Conservation (phyloP, 1,140 invertebrate genomes). For the Danaus melanippus region DNA sequence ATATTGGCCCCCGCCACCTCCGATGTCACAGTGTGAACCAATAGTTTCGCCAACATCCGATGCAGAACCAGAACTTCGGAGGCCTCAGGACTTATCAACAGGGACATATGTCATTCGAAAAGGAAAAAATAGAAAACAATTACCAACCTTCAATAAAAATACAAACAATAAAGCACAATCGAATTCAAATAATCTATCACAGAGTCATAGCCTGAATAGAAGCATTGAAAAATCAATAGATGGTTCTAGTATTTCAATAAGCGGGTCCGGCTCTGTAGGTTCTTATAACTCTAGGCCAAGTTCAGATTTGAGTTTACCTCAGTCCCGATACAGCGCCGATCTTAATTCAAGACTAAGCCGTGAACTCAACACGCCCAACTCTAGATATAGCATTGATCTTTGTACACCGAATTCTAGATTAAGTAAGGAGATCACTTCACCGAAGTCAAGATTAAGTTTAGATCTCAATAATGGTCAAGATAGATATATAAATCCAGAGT, state of each 20-base stretch:
- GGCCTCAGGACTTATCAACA: constrained; percentile 74
- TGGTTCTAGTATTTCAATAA: constrained; percentile 67
- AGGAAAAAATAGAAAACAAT: constrained; percentile 72
- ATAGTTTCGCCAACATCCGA: constrained; percentile 80
- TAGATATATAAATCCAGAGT: constrained; percentile 69
- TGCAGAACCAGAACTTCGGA: constrained; percentile 69
- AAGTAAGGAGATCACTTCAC: constrained; percentile 73
- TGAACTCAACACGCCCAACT: constrained; percentile 74
- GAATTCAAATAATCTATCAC: constrained; percentile 56
- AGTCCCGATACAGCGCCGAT: constrained; percentile 73
- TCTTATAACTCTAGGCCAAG: constrained; percentile 74
- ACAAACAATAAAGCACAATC: constrained; percentile 52
- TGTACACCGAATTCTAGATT: constrained; percentile 72
- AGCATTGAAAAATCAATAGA: constrained; percentile 68
- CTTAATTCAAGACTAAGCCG: constrained; percentile 72
- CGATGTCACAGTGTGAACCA: constrained; percentile 74
- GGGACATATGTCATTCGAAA: constrained; percentile 84
- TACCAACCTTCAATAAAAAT: constrained; percentile 65
- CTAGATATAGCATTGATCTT: constrained; percentile 75
- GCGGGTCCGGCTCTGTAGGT: constrained; percentile 71
- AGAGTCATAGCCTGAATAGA: constrained; percentile 60
- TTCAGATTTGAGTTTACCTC: constrained; percentile 74
- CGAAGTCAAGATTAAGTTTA: constrained; percentile 74
- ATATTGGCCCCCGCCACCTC: constrained; percentile 80
- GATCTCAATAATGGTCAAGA: constrained; percentile 73